Conservation (phyloP, 2,888 invertebrate genomes). For the Ophonus ardosiacus region DNA sequence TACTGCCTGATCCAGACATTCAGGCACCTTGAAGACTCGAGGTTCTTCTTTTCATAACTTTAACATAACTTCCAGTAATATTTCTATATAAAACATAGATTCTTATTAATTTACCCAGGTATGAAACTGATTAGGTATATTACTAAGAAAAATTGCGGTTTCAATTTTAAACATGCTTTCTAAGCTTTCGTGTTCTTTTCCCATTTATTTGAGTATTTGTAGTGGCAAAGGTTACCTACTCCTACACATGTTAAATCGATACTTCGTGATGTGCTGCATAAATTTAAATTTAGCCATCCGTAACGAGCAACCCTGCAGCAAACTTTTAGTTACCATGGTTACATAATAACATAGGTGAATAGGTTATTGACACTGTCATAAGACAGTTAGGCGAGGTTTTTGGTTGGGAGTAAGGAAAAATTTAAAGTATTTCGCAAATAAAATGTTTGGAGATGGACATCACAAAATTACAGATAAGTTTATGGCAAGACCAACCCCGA, state of each 20-base stretch:
- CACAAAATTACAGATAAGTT: background rate
- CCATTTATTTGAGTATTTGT: conserved; percentile 11
- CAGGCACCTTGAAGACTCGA: too few species aligned
- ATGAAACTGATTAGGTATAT: background rate
- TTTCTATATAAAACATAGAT: background rate
- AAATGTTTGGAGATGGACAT: background rate
- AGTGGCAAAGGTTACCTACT: background rate
- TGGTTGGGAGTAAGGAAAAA: conserved; percentile 6
- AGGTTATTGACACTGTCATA: conserved; percentile 25
- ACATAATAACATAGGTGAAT: conserved; percentile 22
- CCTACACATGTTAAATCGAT: conserved; percentile 49
- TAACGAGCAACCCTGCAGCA: conserved; percentile 18
- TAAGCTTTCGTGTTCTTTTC: background rate
- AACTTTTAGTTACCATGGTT: conserved; percentile 17
- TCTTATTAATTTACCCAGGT: background rate
- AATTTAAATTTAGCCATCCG: conserved; percentile 51
- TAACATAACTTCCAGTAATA: background rate
- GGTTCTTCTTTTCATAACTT: too few species aligned
- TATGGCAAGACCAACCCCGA: background rate
- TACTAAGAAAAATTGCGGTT: background rate
- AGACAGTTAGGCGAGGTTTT: conserved; percentile 23
- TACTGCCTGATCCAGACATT: too few species aligned
- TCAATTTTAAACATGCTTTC: background rate
- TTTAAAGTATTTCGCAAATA: background rate
- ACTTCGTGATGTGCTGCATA: conserved; percentile 23